Evolutionary conservation across 2,888 invertebrate genomes (phyloP).

Genomic region (Lomographa bimaculata): DNA sequence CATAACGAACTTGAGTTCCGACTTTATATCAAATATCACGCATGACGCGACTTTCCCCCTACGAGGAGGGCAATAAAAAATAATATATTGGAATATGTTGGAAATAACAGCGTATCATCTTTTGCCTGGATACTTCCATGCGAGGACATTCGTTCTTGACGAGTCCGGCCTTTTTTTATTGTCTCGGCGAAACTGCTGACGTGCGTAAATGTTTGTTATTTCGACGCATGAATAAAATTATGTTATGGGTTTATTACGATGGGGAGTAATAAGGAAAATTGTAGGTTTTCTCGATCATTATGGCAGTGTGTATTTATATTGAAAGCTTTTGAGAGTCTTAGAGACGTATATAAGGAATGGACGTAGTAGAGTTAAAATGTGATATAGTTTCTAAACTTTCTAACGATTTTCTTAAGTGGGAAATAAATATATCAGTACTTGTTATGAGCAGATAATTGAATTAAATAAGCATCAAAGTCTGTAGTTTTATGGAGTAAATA

Average conservation of each 20-base stretch:
- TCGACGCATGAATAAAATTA: slow-evolving; percentile 66
- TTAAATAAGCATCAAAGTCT: no score
- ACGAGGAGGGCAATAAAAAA: slow-evolving; percentile 80
- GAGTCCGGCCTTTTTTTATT: slow-evolving; percentile 78
- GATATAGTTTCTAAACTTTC: no score
- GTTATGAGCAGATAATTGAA: no score
- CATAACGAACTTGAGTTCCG: slow-evolving; percentile 83
- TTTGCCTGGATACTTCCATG: slow-evolving; percentile 63
- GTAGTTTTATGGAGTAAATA: no score
- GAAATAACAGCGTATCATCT: slow-evolving; percentile 83
- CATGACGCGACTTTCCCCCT: slow-evolving; percentile 72
- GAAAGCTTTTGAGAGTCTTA: no score
- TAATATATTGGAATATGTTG: slow-evolving; percentile 85
- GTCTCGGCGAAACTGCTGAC: slow-evolving; percentile 71
- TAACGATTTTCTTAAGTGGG: no score
- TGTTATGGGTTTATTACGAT: slow-evolving; percentile 50
- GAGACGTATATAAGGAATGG: no score
- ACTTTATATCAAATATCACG: slow-evolving; percentile 84
- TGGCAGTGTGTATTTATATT: slow-evolving; percentile 25
- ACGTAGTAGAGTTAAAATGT: no score
- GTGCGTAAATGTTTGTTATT: slow-evolving; percentile 67
- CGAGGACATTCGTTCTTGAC: slow-evolving; percentile 72
- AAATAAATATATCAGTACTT: no score
- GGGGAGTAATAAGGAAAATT: slow-evolving; percentile 56
- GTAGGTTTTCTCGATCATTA: slow-evolving; percentile 34